These are phyloP conservation scores for Cryptocheilus praepositus DNA, from an alignment of 2,888 invertebrate genomes.

Conservation along the genomic window DNA sequence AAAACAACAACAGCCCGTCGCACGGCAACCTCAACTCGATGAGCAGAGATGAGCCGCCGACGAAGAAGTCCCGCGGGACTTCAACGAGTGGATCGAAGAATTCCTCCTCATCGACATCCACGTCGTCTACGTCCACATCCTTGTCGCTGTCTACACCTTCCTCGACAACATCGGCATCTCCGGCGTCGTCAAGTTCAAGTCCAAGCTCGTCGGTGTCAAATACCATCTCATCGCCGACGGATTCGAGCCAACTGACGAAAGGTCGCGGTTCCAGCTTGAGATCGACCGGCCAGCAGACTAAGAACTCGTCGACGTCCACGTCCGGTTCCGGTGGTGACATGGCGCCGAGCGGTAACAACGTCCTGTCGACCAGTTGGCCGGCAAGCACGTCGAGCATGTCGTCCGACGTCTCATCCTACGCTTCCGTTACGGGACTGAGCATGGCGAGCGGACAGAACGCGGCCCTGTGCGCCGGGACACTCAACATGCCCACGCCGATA, in stretches of 20 bases:
- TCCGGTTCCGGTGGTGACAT: constrained; percentile 31
- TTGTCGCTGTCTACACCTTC: constrained; percentile 21
- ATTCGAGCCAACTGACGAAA: constrained; percentile 36
- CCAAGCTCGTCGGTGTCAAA: not conserved
- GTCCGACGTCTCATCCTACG: constrained; percentile 64
- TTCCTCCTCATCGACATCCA: constrained; percentile 22
- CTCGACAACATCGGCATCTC: constrained; percentile 25
- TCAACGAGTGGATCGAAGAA: constrained; percentile 53
- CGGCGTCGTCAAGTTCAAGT: constrained; percentile 1
- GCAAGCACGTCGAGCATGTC: constrained; percentile 57
- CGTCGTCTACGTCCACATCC: constrained; percentile 2
- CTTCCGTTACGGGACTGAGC: constrained; percentile 63
- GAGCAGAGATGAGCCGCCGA: constrained; percentile 65
- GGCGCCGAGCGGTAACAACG: constrained; percentile 39
- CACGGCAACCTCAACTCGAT: constrained; percentile 72
- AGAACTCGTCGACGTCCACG: constrained; percentile 35
- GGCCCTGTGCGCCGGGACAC: constrained; percentile 61
- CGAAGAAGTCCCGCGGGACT: constrained; percentile 68
- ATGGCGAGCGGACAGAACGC: constrained; percentile 56
- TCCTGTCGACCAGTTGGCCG: constrained; percentile 60
- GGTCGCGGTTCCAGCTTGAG: constrained; percentile 44
- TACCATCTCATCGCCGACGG: constrained; percentile 24
- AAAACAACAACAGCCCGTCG: constrained; percentile 73
- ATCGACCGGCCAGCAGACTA: constrained; percentile 42
- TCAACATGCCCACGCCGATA: constrained; percentile 67